These are phyloP conservation scores for Sylvicapra grimmia DNA, from an alignment of 2,113 vertebrate genomes.

Conservation along the genomic window DNA sequence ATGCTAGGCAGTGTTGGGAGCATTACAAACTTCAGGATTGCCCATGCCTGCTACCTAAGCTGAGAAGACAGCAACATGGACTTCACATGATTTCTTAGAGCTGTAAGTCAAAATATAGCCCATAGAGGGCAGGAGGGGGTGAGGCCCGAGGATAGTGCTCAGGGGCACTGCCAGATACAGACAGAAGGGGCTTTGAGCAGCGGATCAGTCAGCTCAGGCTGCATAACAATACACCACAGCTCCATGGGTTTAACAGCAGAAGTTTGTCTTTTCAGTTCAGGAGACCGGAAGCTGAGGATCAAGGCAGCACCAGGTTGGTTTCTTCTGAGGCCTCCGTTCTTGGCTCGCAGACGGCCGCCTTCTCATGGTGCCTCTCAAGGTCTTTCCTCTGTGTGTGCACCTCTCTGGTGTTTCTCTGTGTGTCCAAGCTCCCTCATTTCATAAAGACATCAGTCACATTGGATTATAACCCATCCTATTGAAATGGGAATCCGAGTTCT, in stretches of 20 bases:
- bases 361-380: not conserved
- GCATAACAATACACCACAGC: not conserved
- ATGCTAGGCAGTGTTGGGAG: fast-evolving
- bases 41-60: not conserved
- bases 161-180: not conserved
- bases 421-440: not conserved
- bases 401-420: not conserved
- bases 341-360: not conserved
- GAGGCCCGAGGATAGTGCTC: not conserved
- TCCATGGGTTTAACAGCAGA: not conserved
- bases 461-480: not conserved
- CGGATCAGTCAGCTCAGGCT: not conserved
- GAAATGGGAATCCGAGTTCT: not conserved
- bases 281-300: not conserved
- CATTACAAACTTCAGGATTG: fast-evolving
- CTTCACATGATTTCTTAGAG: too few species aligned
- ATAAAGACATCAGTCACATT: not conserved
- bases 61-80: fast-evolving
- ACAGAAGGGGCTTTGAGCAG: not conserved
- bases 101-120: not conserved
- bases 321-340: not conserved
- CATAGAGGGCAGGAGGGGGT: fast-evolving
- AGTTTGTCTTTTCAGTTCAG: not conserved
- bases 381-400: not conserved
- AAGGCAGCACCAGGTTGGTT: not conserved